Evolutionary conservation across 2,113 vertebrate species (phyloP).

Genomic region (Callopanchax toddi): DNA sequence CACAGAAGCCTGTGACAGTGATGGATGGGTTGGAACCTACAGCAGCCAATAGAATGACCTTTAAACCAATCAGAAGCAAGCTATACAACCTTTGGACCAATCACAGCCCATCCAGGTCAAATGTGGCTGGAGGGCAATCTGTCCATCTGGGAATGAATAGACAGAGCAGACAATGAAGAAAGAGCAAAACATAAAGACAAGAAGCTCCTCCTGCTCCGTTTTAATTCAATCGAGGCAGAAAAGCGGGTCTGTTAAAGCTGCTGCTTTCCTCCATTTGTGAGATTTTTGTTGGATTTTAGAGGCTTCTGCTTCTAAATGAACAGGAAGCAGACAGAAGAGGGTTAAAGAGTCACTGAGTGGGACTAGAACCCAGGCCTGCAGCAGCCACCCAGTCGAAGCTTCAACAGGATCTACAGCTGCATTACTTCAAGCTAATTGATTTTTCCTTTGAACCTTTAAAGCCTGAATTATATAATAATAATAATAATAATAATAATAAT

Average conservation of each 20-base stretch:
- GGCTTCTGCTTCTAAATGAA: not conserved
- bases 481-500: no score
- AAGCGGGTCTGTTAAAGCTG: not conserved
- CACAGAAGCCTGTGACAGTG: slow-evolving; percentile 75
- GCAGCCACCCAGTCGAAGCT: no score
- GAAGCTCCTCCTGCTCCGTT: not conserved
- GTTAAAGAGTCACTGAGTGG: no score
- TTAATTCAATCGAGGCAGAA: not conserved
- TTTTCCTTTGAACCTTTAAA: no score
- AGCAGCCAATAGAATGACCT: slow-evolving; percentile 50
- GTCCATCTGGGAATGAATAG: slow-evolving; percentile 63
- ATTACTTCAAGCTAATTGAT: no score
- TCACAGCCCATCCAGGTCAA: slow-evolving; percentile 82
- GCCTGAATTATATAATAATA: no score
- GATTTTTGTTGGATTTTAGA: not conserved
- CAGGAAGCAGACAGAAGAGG: not conserved
- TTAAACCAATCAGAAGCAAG: slow-evolving; percentile 65
- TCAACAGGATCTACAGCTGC: no score
- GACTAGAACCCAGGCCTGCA: no score
- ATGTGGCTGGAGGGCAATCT: slow-evolving; percentile 73
- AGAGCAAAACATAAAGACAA: not conserved
- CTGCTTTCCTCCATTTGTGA: not conserved
- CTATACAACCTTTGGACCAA: slow-evolving; percentile 77
- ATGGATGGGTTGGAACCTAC: slow-evolving; percentile 74
- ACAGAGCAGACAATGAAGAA: slow-evolving; percentile 31